Percentiles rank a stretch among this genome's conserved stretches.
Evolutionary conservation across 2,113 vertebrate species (phyloP).

Genomic region (Aspiorhynchus laticeps): DNA sequence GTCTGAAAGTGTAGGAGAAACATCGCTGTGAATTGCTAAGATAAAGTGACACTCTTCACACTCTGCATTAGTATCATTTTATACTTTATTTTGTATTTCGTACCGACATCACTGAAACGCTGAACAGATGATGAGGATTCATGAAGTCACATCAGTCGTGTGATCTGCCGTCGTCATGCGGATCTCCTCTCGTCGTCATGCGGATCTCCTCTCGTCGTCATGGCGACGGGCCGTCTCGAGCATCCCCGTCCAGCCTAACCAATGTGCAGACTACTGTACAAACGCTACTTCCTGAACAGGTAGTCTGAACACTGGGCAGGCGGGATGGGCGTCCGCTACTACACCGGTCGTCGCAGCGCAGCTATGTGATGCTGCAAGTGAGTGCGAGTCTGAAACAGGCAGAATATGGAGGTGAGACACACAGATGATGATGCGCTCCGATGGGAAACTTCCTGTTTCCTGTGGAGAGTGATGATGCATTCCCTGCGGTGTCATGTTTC

Average conservation of each 20-base stretch:
- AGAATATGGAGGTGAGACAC: slow-evolving; percentile 53
- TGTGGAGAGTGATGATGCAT: slow-evolving; percentile 58
- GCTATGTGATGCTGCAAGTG: too few species aligned
- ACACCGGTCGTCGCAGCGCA: too few species aligned
- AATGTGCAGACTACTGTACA: slow-evolving; percentile 99
- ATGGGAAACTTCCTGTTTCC: slow-evolving; percentile 67
- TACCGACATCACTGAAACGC: background rate
- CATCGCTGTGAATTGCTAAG: background rate
- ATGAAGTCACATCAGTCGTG: background rate
- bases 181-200: background rate
- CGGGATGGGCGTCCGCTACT: slow-evolving; percentile 80
- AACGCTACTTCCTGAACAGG: slow-evolving; percentile 99
- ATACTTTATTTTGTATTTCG: slow-evolving; percentile 2
- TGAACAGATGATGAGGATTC: background rate
- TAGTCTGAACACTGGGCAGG: slow-evolving; percentile 99
- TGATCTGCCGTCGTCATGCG: too few species aligned
- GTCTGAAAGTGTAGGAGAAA: background rate
- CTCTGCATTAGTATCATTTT: background rate
- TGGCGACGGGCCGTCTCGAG: slow-evolving; percentile 55
- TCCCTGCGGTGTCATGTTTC: slow-evolving; percentile 51
- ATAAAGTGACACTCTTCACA: background rate
- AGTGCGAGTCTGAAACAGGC: slow-evolving; percentile 8
- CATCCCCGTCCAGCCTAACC: slow-evolving; percentile 91
- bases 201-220: background rate
- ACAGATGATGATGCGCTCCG: slow-evolving; percentile 55